Conservation (phyloP, 2,888 invertebrate species). For the Globia sparganii region DNA sequence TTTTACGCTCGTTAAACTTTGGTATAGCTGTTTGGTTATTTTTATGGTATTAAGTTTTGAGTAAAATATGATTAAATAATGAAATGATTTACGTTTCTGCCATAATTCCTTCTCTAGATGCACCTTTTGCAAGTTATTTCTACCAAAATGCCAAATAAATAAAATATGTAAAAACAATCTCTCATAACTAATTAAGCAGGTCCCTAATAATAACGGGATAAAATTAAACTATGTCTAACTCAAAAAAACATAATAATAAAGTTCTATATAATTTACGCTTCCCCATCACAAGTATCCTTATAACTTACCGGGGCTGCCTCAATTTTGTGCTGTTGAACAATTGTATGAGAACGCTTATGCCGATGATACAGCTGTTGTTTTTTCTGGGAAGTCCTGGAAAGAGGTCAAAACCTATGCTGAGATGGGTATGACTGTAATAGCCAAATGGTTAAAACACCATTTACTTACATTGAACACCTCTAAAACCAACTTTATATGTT, state of each 20-base stretch:
- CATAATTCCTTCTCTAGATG: neutral
- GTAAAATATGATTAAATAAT: slow-evolving; percentile 18
- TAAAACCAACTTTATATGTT: too few relatives aligned
- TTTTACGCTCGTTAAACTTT: slow-evolving; percentile 55
- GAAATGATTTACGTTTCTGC: neutral
- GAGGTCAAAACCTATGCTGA: too few relatives aligned
- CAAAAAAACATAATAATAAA: neutral
- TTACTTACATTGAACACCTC: too few relatives aligned
- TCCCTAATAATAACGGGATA: neutral
- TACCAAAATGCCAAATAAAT: neutral
- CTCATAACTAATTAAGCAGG: neutral
- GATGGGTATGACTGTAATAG: too few relatives aligned
- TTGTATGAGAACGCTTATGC: too few relatives aligned
- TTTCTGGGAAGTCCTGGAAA: too few relatives aligned
- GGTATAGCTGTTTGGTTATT: slow-evolving; percentile 35
- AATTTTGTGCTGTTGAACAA: too few relatives aligned
- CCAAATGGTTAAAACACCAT: too few relatives aligned
- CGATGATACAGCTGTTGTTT: too few relatives aligned
- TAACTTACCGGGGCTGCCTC: too few relatives aligned
- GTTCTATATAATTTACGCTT: too few relatives aligned
- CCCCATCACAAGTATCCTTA: too few relatives aligned
- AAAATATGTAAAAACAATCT: neutral
- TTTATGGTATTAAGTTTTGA: slow-evolving; percentile 25
- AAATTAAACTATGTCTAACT: neutral
- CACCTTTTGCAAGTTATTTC: neutral